Evolutionary conservation across 2,888 invertebrate species (phyloP).

Genomic region (Encarsia formosa): DNA sequence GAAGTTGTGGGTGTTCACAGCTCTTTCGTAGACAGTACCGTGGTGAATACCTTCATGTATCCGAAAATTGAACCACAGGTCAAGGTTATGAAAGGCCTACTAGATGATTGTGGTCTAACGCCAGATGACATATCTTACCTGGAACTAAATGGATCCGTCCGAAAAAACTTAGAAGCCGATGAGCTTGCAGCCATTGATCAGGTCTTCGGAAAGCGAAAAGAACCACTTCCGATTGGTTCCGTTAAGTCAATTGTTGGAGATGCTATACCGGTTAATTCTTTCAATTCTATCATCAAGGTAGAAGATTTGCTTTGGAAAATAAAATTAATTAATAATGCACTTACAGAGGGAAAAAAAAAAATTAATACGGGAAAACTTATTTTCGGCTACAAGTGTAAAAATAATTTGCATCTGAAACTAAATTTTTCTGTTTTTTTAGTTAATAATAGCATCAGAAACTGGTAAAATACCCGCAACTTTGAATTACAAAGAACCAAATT

Average conservation of each 20-base stretch:
- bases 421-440: conserved; percentile 4
- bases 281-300: conserved; percentile 23
- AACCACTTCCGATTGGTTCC: conserved; percentile 29
- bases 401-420: neutral
- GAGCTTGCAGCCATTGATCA: conserved; percentile 29
- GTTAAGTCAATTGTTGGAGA: conserved; percentile 31
- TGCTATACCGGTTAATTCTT: conserved; percentile 1
- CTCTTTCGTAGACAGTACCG: conserved; percentile 47
- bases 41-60: neutral
- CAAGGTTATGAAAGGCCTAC: conserved; percentile 14
- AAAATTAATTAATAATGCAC: neutral
- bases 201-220: conserved; percentile 24
- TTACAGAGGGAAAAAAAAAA: neutral
- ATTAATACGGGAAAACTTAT: no score
- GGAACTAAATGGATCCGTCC: conserved; percentile 57
- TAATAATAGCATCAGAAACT: conserved; percentile 23
- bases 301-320: no score
- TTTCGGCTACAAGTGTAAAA: neutral
- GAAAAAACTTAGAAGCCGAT: conserved; percentile 51
- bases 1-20: conserved; percentile 50
- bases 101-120: conserved; percentile 21
- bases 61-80: conserved; percentile 14
- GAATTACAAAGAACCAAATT: conserved; percentile 52
- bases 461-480: conserved; percentile 57
- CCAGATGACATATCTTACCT: conserved; percentile 28